Base-by-base conservation (phyloP, 2,113 vertebrate genomes). In the Ranitomeya imitator region DNA sequence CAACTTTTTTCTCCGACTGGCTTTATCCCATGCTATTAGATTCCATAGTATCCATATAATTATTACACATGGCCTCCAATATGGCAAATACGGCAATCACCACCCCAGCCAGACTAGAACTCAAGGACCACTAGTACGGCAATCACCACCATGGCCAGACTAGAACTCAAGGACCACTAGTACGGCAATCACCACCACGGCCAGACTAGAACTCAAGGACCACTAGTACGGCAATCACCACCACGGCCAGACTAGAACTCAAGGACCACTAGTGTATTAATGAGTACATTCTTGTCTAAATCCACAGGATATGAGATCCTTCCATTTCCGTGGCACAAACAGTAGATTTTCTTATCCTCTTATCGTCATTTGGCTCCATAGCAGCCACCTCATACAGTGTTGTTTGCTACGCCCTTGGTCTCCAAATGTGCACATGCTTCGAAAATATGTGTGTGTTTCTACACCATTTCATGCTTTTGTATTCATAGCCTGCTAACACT, bases 401-500 rank as follows among this genome's bases (percentile, higher is more conserved):
- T 23, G 8, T 63, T 65, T 65, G 37, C 45, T 83, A 83, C 19
- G 23, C 80, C 59, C 18, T 52, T 52, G 6, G 1, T 83, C 11
- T 60, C 60, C 31, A 51, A 65, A 61, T 65, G 31, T 65, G 60
- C 26, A 51, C 37, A 54, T 63, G 37, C 31, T 7, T 63, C 51
- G 45, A 61, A 83, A 83, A 83, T 52, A 15, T 18, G 21, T 52
- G 21, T 71, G 63, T 84, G 23, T 23, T 83, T 65, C 23, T 78
- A 23, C 57, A 51, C 57, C 37, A 74, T 21, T 23, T 61, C 16
- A 78, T 31, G 76, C 21, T 37, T 55, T 31, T 63, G 60, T n/a
- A 23, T 21, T 79, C 60, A 15, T 51, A 85, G 63, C 15, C 65
- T 77, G 59, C 67, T n/a, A 88, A 83, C 67, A 78, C 23, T 88